Evolutionary conservation across 2,797 vertebrate species (phyloP).

Genomic region (Poeciliopsis infans): DNA sequence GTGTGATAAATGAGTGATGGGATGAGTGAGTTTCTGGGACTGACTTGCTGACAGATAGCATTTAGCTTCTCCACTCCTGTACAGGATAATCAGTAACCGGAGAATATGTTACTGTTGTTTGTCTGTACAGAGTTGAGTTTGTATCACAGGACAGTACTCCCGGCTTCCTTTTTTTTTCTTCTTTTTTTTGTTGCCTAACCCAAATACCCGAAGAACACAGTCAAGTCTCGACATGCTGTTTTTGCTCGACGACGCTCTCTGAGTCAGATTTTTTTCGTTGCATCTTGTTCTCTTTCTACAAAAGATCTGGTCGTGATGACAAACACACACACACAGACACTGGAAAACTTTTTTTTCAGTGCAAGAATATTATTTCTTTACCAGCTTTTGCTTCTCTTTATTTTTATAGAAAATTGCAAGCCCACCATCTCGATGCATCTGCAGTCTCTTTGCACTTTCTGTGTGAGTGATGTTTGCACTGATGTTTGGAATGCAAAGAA

Average conservation of each 20-base stretch:
- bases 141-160: constrained; percentile 6
- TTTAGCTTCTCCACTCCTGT: not conserved
- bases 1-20: constrained; percentile 27
- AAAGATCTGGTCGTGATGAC: not conserved
- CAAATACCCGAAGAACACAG: constrained; percentile 65
- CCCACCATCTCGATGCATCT: constrained; percentile 6
- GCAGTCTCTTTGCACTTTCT: constrained; percentile 11
- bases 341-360: not conserved
- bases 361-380: not conserved
- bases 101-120: not conserved
- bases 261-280: not conserved
- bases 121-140: constrained; percentile 19
- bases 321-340: not conserved
- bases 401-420: constrained; percentile 3
- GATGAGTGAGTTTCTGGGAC: not conserved
- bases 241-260: constrained; percentile 13
- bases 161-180: not conserved
- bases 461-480: constrained; percentile 36
- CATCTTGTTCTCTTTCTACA: constrained; percentile 1
- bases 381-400: constrained; percentile 7
- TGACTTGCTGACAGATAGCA: not conserved
- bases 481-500: constrained; percentile 43
- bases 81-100: not conserved
- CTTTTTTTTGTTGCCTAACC: constrained; percentile 32
- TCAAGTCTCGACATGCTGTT: constrained; percentile 59